Evolutionary conservation across 2,888 invertebrate genomes (phyloP).

Genomic region (Azorinus chamasolen): DNA sequence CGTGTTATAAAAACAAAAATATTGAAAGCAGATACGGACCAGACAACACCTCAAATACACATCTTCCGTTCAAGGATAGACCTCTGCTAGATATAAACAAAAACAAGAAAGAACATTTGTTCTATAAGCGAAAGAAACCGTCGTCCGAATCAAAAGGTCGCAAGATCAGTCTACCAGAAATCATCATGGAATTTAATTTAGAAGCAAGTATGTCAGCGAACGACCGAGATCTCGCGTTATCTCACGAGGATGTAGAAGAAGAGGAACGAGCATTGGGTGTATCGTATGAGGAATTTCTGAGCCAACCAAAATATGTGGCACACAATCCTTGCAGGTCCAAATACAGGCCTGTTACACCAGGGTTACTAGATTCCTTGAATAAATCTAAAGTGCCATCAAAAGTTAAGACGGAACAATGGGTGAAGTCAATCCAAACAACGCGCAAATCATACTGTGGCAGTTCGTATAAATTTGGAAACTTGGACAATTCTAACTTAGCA

Average conservation of each 20-base stretch:
- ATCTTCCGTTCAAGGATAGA: background rate
- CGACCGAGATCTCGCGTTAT: constrained; percentile 5
- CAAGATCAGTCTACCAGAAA: constrained; percentile 64
- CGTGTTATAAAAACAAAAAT: constrained; percentile 1
- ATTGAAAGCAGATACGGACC: background rate
- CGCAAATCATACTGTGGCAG: constrained; percentile 38
- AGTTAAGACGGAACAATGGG: constrained; percentile 68
- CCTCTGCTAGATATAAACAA: background rate
- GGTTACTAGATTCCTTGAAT: constrained; percentile 66
- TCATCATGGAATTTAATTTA: constrained; percentile 65
- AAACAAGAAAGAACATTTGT: background rate
- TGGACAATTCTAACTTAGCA: constrained; percentile 33
- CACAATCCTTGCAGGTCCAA: constrained; percentile 45
- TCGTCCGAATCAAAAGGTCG: constrained; percentile 18
- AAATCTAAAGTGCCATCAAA: constrained; percentile 60
- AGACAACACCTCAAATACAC: background rate
- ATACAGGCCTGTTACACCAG: constrained; percentile 68
- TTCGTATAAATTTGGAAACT: constrained; percentile 40
- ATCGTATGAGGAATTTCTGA: constrained; percentile 58
- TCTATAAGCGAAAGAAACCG: background rate
- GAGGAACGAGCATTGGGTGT: constrained; percentile 53
- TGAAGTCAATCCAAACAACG: constrained; percentile 42
- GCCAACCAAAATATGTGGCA: constrained; percentile 18
- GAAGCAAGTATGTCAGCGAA: constrained; percentile 31
- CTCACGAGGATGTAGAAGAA: constrained; percentile 22